A percentile compares a stretch with the other conserved stretches of the same genome.
phyloP scores from a whole-genome alignment of 2,797 vertebrate genomes.

The Prionace glauca region DNA sequence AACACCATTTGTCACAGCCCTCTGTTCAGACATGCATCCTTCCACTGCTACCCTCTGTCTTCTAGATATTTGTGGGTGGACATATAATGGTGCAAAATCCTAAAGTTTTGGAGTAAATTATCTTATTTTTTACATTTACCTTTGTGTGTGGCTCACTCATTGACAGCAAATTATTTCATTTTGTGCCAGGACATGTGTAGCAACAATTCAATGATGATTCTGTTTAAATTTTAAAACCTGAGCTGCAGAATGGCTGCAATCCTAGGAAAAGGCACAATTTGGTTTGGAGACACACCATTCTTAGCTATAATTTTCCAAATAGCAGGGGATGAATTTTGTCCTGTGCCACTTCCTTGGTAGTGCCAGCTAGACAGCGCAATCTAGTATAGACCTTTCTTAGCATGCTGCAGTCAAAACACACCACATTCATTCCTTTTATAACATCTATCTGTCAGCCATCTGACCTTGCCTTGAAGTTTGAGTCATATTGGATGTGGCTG shows the following conservation, averaged over 20 bases:
- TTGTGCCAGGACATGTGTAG: not conserved
- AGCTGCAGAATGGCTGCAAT: not conserved
- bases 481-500: not conserved
- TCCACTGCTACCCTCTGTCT: too few species aligned
- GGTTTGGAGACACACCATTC: not conserved
- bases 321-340: not conserved
- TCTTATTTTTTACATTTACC: not conserved
- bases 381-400: not conserved
- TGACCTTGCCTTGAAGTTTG: not conserved
- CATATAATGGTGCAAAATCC: not conserved
- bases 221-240: not conserved
- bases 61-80: not conserved
- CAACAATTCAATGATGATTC: not conserved
- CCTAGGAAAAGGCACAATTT: not conserved
- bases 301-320: not conserved
- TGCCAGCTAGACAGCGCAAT: not conserved
- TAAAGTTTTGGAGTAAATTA: not conserved
- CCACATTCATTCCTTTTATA: not conserved
- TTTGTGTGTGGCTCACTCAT: not conserved
- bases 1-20: too few species aligned
- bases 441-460: not conserved
- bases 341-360: not conserved
- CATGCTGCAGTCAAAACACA: not conserved
- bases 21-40: too few species aligned
- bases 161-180: too few species aligned